These are phyloP conservation scores for Agriopis marginaria DNA, from an alignment of 2,888 invertebrate species.

Conservation along the genomic window DNA sequence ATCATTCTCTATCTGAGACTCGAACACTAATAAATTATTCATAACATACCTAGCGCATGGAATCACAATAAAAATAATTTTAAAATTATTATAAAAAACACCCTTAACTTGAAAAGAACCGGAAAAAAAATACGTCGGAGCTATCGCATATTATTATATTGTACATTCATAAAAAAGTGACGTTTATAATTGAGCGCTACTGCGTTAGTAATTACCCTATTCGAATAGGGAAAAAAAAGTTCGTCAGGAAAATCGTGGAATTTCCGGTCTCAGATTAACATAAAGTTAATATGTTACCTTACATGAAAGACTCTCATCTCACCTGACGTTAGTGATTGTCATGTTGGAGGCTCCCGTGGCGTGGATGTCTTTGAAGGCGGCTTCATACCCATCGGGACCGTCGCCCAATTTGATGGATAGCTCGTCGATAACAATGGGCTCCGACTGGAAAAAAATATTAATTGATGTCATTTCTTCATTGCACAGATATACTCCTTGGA, in stretches of 20 bases:
- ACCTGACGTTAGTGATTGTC: conserved; percentile 92
- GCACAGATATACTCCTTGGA: too few species aligned
- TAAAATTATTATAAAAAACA: too few species aligned
- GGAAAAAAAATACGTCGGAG: too few species aligned
- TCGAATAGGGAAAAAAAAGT: not conserved
- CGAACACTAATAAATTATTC: not conserved
- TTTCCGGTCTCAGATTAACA: not conserved
- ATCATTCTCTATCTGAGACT: not conserved
- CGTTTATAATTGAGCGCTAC: too few species aligned
- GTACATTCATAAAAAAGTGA: too few species aligned
- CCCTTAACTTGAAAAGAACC: too few species aligned
- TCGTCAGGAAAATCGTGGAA: too few species aligned
- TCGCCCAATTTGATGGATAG: conserved; percentile 92
- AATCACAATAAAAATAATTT: too few species aligned
- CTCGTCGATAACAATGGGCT: conserved; percentile 94
- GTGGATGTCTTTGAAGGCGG: conserved; percentile 92
- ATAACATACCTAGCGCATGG: too few species aligned
- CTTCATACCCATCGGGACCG: conserved; percentile 93
- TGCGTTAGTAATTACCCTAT: not conserved
- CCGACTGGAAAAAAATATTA: conserved; percentile 82
- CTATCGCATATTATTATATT: too few species aligned
- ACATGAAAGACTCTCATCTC: conserved; percentile 46
- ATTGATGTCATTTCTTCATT: too few species aligned
- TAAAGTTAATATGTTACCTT: too few species aligned
- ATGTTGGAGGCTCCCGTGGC: conserved; percentile 93